A percentile compares a stretch with the other conserved stretches of the same genome.
Conservation (phyloP, 2,113 vertebrate species). For the Candoia aspera region DNA sequence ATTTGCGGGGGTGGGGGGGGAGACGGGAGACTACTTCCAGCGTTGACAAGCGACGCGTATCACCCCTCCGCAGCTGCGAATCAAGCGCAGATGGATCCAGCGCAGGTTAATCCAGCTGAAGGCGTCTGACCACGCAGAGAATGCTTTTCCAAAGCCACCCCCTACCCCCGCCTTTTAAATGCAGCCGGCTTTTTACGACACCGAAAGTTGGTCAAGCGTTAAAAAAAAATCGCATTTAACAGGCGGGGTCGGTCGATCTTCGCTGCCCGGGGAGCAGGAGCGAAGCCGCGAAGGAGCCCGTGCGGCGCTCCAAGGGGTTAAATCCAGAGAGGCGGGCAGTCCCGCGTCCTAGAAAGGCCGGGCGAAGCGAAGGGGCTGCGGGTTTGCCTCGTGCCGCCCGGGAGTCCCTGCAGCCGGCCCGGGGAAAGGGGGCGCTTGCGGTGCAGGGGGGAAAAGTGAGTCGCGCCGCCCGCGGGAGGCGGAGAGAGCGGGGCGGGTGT, state of each 20-base stretch:
- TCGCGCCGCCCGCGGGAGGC: not conserved
- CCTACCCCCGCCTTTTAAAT: not conserved
- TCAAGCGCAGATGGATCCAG: not conserved
- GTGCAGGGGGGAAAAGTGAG: not conserved
- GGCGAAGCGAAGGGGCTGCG: not conserved
- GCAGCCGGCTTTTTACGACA: not conserved
- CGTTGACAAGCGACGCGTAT: not conserved
- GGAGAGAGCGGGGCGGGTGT: not conserved
- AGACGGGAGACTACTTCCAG: too few species aligned
- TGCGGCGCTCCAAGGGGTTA: not conserved
- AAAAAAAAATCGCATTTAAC: not conserved
- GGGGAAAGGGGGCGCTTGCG: not conserved
- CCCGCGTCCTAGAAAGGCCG: not conserved
- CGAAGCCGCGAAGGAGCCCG: too few species aligned
- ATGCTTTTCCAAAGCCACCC: not conserved
- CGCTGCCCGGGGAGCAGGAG: not conserved
- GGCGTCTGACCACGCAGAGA: too few species aligned
- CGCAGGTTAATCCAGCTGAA: not conserved
- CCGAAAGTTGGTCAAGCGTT: not conserved
- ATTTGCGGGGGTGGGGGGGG: not conserved
- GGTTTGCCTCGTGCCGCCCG: not conserved
- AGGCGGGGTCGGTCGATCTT: not conserved
- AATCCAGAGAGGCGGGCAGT: not conserved
- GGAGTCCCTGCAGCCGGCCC: not conserved
- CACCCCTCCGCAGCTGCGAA: not conserved